Evolutionary conservation across 2,113 vertebrate species (phyloP).

Genomic region (Psilopsiagon aurifrons): DNA sequence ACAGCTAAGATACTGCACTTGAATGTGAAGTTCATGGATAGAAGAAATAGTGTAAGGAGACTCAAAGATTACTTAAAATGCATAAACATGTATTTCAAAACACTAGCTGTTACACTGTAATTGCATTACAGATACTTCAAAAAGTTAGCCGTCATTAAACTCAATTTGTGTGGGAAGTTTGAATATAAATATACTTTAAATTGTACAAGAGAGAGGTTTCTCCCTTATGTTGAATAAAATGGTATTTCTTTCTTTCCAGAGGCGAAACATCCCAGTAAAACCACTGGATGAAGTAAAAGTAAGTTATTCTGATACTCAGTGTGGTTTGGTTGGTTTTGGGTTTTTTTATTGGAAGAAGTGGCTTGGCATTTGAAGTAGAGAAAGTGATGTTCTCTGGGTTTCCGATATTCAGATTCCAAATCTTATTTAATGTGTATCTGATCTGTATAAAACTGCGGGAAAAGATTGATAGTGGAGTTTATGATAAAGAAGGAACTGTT

Average conservation of each 20-base stretch:
- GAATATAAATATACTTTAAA: neutral
- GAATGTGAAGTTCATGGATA: neutral
- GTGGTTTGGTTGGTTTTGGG: neutral
- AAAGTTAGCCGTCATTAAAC: neutral
- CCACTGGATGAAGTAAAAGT: conserved; percentile 85
- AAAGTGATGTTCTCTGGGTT: neutral
- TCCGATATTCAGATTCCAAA: neutral
- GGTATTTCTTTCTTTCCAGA: conserved; percentile 77
- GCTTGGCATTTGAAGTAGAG: neutral
- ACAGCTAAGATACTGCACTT: neutral
- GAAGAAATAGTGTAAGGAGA: neutral
- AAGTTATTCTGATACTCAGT: conserved; percentile 9
- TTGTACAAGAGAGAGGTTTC: neutral
- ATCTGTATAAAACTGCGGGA: neutral
- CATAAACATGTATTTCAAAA: neutral
- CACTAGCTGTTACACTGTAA: neutral
- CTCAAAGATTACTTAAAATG: neutral
- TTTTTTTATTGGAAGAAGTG: neutral
- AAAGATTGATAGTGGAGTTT: neutral
- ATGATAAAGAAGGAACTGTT: neutral
- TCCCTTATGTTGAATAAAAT: neutral
- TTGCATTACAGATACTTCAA: neutral
- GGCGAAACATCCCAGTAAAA: conserved; percentile 84
- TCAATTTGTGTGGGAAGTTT: neutral
- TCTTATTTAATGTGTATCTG: neutral